Evolutionary conservation across 2,797 vertebrate species (phyloP), one percentile per base, ranked within the genome.

Genomic region (Acanthurus lineatus): DNA sequence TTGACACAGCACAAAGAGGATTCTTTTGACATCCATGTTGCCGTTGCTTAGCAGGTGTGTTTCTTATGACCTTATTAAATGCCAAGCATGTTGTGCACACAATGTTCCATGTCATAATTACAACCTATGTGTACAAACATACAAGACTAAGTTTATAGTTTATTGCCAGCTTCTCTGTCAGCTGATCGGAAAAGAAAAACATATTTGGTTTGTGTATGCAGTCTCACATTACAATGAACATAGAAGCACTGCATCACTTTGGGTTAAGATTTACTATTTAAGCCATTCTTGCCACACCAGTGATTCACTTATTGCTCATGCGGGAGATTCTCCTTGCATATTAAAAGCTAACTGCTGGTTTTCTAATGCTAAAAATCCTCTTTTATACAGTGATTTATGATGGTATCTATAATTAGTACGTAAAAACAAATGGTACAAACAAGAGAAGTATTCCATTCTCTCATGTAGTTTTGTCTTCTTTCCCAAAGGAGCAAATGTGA

Each of bases 401-500:
- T 48, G 14, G 7, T 17, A 47, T 42, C 67, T 53, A 22, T n/a
- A 32, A 19, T 62, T 22, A 14, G 11, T 19, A 3, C 6, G 8
- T 25, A 38, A 48, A 28, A 9, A 66, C 12, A 63, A 49, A 61
- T 45, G 2, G 15, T 52, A 22, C 59, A 47, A 40, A 58, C 11
- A 56, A 38, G 19, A 53, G 40, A 60, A 10, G 10, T 32, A 14
- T 3, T 48, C 44, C 3, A 9, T 42, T 59, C 54, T 47, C 58
- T 57, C 20, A 49, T 20, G 8, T 11, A 16, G 0, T 62, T 48
- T 61, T 63, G 1, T 73, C 8, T 86, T 64, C 10, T 72, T 44
- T 14, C 6, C 19, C 14, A 8, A 85, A 99, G 98, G 98, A 42
- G 98, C 97, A 59, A 98, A 97, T 0, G 98, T 99, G 71, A 99